A percentile compares a stretch with the other conserved stretches of the same genome.
Conservation (phyloP, 1,140 invertebrate species). For the Hestina assimilis region DNA sequence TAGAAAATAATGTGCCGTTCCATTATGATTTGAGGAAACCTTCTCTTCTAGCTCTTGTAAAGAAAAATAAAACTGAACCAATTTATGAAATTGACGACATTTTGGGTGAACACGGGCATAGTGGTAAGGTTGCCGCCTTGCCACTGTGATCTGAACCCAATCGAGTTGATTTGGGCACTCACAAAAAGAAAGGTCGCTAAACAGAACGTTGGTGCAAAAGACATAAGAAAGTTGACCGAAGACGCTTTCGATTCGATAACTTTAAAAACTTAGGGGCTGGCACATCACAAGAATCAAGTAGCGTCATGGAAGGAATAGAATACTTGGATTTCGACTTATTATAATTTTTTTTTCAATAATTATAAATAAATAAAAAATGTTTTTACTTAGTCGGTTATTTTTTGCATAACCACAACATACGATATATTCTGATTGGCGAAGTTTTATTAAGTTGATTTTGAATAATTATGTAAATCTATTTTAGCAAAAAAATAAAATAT, state of each 20-base stretch:
- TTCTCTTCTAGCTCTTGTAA: background rate
- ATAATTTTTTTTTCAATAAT: too few species aligned
- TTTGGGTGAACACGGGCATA: background rate
- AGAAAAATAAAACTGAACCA: background rate
- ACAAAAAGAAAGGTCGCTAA: conserved; percentile 5
- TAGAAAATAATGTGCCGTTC: background rate
- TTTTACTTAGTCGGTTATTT: too few species aligned
- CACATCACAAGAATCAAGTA: too few species aligned
- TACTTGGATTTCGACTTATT: too few species aligned
- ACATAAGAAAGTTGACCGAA: conserved; percentile 17
- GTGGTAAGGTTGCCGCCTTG: conserved; percentile 14
- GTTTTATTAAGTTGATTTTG: too few species aligned
- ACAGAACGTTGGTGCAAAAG: conserved; percentile 1
- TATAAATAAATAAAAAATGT: too few species aligned
- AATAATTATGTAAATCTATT: too few species aligned
- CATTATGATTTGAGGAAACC: background rate
- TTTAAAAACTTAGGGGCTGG: too few species aligned
- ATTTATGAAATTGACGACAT: conserved; percentile 8
- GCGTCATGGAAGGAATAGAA: too few species aligned
- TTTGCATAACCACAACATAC: too few species aligned
- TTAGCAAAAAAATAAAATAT: too few species aligned
- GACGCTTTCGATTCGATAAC: conserved; percentile 12
- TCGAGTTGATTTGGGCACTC: conserved; percentile 26
- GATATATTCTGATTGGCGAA: too few species aligned
- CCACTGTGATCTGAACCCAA: conserved; percentile 19